phyloP scores from a whole-genome alignment of 2,888 invertebrate species.

The Orchesella flavescens region DNA sequence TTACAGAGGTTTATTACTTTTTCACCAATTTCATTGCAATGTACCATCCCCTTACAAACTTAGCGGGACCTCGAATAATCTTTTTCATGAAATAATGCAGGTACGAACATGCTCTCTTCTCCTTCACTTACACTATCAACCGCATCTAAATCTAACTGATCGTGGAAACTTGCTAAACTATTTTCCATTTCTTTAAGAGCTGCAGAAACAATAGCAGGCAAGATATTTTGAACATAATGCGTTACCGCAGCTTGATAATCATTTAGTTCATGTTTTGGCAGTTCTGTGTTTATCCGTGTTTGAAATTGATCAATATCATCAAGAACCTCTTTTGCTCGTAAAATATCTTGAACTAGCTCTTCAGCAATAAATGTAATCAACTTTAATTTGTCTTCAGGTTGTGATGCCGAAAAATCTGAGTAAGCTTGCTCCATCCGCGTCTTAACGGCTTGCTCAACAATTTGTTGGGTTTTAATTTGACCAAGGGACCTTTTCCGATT shows the following conservation, averaged over 20 bases:
- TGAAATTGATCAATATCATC: constrained; percentile 58
- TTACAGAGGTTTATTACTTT: too few relatives aligned
- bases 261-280: constrained; percentile 15
- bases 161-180: not conserved
- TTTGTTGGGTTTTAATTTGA: not conserved
- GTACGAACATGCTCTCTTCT: not conserved
- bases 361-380: constrained; percentile 49
- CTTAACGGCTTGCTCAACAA: constrained; percentile 1
- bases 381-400: constrained; percentile 46
- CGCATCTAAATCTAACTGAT: constrained; percentile 2
- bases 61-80: not conserved
- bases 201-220: constrained; percentile 37
- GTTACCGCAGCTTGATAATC: constrained; percentile 33
- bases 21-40: too few relatives aligned
- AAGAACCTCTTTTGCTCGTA: constrained; percentile 45
- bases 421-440: constrained; percentile 22
- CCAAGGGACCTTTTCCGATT: not conserved
- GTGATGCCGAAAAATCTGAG: constrained; percentile 1
- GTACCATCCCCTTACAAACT: too few relatives aligned
- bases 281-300: not conserved
- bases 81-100: not conserved
- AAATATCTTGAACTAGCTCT: constrained; percentile 49
- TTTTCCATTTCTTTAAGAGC: constrained; percentile 35
- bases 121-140: not conserved
- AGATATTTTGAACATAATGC: constrained; percentile 37